Evolutionary conservation across 2,888 invertebrate species (phyloP).

Genomic region (Synanthedon formicaeformis): DNA sequence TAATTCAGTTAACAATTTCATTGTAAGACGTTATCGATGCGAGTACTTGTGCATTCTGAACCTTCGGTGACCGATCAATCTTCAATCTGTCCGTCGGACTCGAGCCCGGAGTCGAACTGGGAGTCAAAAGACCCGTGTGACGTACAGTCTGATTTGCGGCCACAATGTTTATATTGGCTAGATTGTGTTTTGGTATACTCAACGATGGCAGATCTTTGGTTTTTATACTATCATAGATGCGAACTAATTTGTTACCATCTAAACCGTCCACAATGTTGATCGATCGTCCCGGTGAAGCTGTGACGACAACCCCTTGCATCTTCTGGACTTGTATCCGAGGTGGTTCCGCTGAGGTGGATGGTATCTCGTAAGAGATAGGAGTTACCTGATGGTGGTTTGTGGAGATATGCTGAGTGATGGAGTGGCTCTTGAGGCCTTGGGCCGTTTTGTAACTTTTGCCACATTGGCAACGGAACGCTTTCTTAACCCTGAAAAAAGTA

Average conservation of each 20-base stretch:
- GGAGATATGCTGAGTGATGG: conserved; percentile 44
- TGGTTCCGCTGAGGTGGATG: conserved; percentile 15
- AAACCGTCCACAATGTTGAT: conserved; percentile 30
- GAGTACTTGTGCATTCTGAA: conserved; percentile 23
- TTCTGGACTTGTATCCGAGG: conserved; percentile 16
- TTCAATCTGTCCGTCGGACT: conserved; percentile 38
- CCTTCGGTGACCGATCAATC: conserved; percentile 38
- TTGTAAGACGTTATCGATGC: conserved; percentile 15
- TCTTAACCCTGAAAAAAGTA: conserved; percentile 74
- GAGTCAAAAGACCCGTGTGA: conserved; percentile 56
- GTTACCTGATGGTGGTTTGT: conserved; percentile 9
- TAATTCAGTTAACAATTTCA: conserved; percentile 9
- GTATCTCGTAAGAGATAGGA: conserved; percentile 2
- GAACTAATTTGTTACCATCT: conserved; percentile 48
- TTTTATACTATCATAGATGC: conserved; percentile 54
- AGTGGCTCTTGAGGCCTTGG: conserved; percentile 82
- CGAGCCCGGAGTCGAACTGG: conserved; percentile 53
- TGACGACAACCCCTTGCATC: conserved; percentile 49
- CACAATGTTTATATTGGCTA: conserved; percentile 37
- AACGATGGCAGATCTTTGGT: conserved; percentile 47
- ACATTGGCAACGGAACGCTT: conserved; percentile 85
- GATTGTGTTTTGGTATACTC: conserved; percentile 50
- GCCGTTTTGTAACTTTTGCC: conserved; percentile 88
- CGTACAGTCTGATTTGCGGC: conserved; percentile 22
- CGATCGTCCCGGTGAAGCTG: conserved; percentile 41